These are phyloP conservation scores for Nycticorax nycticorax DNA, from an alignment of 2,113 vertebrate species.

Conservation along the genomic window DNA sequence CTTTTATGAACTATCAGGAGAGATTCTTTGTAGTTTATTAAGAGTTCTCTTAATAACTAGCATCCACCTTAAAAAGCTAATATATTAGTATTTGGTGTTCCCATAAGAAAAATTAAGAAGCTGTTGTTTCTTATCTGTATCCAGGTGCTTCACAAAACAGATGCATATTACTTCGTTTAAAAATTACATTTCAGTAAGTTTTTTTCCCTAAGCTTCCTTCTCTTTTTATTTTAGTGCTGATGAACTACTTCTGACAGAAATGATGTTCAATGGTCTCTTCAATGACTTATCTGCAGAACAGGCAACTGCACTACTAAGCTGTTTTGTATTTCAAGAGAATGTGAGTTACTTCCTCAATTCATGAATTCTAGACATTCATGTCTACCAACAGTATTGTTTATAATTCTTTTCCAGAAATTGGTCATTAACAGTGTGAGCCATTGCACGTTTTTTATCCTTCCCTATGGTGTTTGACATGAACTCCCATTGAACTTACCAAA, in stretches of 20 bases:
- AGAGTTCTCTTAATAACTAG: not conserved
- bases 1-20: not conserved
- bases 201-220: not conserved
- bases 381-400: not conserved
- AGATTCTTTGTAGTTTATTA: not conserved
- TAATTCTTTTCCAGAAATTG: not conserved
- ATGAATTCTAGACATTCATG: not conserved
- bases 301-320: constrained; percentile 91
- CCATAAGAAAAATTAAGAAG: not conserved
- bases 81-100: not conserved
- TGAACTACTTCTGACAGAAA: constrained; percentile 95
- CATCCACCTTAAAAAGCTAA: not conserved
- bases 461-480: not conserved
- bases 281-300: constrained; percentile 94
- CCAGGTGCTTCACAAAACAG: not conserved
- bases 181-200: not conserved
- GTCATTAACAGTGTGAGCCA: not conserved
- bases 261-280: constrained; percentile 98
- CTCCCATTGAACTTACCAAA: not conserved
- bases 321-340: constrained; percentile 98
- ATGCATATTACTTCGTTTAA: not conserved
- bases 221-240: constrained; percentile 81
- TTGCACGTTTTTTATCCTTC: not conserved
- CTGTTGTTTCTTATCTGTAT: not conserved
- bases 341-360: constrained; percentile 68